Percentiles rank a stretch among this genome's conserved stretches.
These are phyloP conservation scores for Lepus americanus DNA, from an alignment of 2,113 vertebrate species.

Conservation along the genomic window DNA sequence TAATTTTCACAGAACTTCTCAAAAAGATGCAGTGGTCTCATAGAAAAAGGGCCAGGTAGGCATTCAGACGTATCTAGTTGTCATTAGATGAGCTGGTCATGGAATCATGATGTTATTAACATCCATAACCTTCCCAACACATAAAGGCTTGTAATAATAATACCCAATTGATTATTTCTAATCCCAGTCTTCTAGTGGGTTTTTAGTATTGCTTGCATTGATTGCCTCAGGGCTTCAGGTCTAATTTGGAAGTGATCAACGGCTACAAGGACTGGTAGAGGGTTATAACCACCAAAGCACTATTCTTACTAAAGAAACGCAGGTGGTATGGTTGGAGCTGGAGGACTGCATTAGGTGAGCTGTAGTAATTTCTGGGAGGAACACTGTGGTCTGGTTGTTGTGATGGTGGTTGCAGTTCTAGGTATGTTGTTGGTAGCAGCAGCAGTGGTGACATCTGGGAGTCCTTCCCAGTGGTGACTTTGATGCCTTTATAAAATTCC, in stretches of 20 bases:
- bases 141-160: not conserved
- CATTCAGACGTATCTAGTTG: not conserved
- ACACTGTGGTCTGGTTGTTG: not conserved
- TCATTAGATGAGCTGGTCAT: not conserved
- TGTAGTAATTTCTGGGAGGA: not conserved
- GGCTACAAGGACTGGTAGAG: not conserved
- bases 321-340: not conserved
- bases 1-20: not conserved
- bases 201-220: not conserved
- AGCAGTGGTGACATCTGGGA: not conserved
- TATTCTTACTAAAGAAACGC: not conserved
- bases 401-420: not conserved
- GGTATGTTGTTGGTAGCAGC: not conserved
- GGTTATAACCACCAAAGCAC: rapidly evolving
- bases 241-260: not conserved
- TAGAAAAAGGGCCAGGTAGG: not conserved
- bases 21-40: not conserved
- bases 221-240: not conserved
- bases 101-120: not conserved
- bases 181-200: not conserved
- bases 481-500: not conserved
- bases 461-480: not conserved
- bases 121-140: not conserved
- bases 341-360: not conserved
- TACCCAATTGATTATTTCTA: not conserved